These are phyloP conservation scores for Lepidocyrtoides sp. DNA, from an alignment of 2,888 invertebrate genomes.

Conservation along the genomic window DNA sequence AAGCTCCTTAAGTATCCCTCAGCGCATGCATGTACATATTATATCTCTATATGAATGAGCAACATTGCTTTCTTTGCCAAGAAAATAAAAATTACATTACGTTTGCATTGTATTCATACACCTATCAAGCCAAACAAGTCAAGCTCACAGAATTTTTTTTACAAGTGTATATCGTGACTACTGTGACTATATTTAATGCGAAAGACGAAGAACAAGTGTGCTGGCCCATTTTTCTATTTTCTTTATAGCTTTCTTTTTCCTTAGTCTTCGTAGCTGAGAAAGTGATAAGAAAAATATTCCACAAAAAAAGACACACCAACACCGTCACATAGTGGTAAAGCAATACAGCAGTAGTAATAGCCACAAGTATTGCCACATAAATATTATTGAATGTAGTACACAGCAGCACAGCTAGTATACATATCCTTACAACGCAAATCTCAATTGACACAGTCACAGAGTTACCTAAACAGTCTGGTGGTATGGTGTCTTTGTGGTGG, in stretches of 20 bases:
- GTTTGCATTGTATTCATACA: neutral
- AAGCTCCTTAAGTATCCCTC: slow-evolving; percentile 44
- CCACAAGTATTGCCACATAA: slow-evolving; percentile 50
- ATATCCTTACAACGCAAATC: slow-evolving; percentile 29
- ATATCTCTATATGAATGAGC: neutral
- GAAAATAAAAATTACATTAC: slow-evolving; percentile 37
- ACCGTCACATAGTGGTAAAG: too few species aligned
- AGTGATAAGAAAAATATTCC: slow-evolving; percentile 26
- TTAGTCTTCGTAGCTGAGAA: neutral
- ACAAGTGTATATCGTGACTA: neutral
- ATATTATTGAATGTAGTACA: slow-evolving; percentile 32
- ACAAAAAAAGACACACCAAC: neutral
- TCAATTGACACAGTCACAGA: neutral
- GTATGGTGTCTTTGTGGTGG: neutral
- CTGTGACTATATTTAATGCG: neutral
- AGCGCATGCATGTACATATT: neutral
- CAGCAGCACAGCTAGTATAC: too few species aligned
- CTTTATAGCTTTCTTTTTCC: slow-evolving; percentile 27
- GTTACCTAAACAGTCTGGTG: neutral
- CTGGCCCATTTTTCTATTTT: neutral
- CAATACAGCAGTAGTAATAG: slow-evolving; percentile 17
- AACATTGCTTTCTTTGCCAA: slow-evolving; percentile 55
- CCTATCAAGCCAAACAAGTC: neutral
- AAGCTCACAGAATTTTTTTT: neutral
- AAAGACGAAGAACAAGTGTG: neutral